phyloP scores from a whole-genome alignment of 1,140 invertebrate species.

The Triops longicaudatus region DNA sequence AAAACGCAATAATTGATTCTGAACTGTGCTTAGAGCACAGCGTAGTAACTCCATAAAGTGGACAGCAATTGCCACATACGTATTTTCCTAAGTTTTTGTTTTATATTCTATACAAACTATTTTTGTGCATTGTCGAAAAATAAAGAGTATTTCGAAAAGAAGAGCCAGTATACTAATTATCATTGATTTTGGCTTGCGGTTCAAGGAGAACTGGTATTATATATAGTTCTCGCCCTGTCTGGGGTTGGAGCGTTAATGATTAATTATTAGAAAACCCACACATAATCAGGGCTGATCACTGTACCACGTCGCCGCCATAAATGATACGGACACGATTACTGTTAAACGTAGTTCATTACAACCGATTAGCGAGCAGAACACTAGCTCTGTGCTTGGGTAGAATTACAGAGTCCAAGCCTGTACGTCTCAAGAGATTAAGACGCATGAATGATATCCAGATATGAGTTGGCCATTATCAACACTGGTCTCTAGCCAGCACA shows the following conservation, averaged over 20 bases:
- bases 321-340: neutral
- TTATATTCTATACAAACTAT: too few relatives aligned
- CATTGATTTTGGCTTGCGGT: neutral
- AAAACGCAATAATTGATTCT: too few relatives aligned
- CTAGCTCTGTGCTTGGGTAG: neutral
- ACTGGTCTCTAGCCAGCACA: too few relatives aligned
- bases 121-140: too few relatives aligned
- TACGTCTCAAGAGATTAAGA: neutral
- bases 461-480: too few relatives aligned
- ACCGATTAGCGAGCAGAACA: neutral
- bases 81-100: too few relatives aligned
- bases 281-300: neutral
- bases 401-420: neutral
- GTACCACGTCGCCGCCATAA: neutral
- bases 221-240: neutral
- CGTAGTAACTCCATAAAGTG: too few relatives aligned
- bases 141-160: too few relatives aligned
- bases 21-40: too few relatives aligned
- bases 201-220: neutral
- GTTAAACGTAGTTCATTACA: neutral
- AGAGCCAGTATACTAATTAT: neutral
- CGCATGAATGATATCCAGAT: too few relatives aligned
- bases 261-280: conserved; percentile 2
- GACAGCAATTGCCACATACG: too few relatives aligned
- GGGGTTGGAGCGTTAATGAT: neutral